Base-by-base conservation (phyloP, 1,140 invertebrate species). In the Solenopsis invicta region DNA sequence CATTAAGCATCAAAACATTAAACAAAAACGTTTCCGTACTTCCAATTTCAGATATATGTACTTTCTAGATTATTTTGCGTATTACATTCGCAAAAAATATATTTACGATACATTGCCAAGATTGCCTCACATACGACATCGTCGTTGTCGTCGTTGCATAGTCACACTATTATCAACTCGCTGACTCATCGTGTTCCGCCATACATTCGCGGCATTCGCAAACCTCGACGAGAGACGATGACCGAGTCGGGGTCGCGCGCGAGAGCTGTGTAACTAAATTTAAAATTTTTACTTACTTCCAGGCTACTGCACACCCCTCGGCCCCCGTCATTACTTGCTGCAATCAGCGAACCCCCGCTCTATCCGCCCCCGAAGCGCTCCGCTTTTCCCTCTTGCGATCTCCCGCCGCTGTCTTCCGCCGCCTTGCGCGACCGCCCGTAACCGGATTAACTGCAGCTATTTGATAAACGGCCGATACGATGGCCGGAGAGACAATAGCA, bases 201-300 rank as follows among this genome's bases (percentile, higher is more conserved):
- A 72, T 61, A 89, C 54, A 90, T 85, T 87, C 88, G 91, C 81
- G 90, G 78, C 75, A 84, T 84, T 90, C 77, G 87, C 77, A 90
- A 85, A 87, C 84, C 89, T 56, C 52, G 61, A 52, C 41, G n/a
- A n/a, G n/a, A n/a, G n/a, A 50, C 29, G 85, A 72, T 62, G 86
- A 29, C 88, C 89, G 61, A 85, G 85, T 85, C 88, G 88, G 69
- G 80, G 78, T 62, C 92, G 92, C 93, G 93, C 92, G 94, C 90
- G 88, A 93, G 91, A 67, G 64, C 64, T 45, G 93, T 93, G 93
- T 95, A 95, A 95, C 95, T 95, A 95, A 95, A 95, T 95, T 95
- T 95, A 95, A 95, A 95, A 95, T 95, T 95, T 95, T 95, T 95
- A 95, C 95, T 95, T 95, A 95, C 94, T 95, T 95, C 95, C 95